These are phyloP conservation scores for Phymorhynchus buccinoides DNA, from an alignment of 1,140 invertebrate genomes.

Conservation along the genomic window DNA sequence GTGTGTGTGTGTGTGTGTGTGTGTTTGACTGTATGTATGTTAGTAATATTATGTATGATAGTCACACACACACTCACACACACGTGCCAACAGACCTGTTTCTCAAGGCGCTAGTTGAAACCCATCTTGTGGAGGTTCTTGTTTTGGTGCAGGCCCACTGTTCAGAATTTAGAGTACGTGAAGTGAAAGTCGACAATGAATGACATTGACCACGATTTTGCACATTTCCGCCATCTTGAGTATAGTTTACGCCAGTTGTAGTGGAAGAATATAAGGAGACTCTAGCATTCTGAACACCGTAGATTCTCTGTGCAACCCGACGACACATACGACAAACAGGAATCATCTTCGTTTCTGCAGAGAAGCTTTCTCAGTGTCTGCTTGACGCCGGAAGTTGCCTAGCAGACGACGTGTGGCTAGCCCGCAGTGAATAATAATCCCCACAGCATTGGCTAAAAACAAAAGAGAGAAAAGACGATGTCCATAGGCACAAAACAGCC, in stretches of 20 bases:
- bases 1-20: neutral
- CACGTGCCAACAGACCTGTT: neutral
- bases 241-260: neutral
- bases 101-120: neutral
- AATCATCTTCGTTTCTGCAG: too few relatives aligned
- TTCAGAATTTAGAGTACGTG: neutral
- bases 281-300: neutral
- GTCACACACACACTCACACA: neutral
- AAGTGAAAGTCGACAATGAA: neutral
- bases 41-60: neutral
- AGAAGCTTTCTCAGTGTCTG: neutral
- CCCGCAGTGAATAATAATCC: too few relatives aligned
- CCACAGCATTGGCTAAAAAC: too few relatives aligned
- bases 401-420: neutral
- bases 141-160: neutral
- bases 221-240: neutral
- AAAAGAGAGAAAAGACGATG: too few relatives aligned
- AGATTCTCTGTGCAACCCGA: neutral
- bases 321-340: neutral
- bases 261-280: neutral
- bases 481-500: too few relatives aligned
- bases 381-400: neutral
- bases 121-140: neutral
- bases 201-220: neutral
- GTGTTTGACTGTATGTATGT: neutral